A percentile compares a stretch with the other conserved stretches of the same genome.
Conservation (phyloP, 2,797 vertebrate genomes). For the Lycodopsis pacificus region DNA sequence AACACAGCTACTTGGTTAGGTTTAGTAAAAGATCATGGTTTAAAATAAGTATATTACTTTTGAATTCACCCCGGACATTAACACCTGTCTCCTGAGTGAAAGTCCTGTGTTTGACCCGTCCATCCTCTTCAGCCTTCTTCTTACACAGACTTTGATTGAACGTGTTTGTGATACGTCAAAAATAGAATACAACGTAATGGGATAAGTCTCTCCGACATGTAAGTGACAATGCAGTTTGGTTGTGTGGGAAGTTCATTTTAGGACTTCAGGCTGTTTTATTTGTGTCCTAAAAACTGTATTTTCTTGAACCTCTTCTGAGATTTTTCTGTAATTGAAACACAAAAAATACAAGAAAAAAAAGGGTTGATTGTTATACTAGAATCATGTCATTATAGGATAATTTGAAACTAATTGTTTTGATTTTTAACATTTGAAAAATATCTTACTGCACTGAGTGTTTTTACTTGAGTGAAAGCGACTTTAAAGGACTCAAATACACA, state of each 20-base stretch:
- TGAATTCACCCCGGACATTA: no score
- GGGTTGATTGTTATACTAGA: not conserved
- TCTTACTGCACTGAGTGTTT: not conserved
- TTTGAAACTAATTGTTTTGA: not conserved
- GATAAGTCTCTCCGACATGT: no score
- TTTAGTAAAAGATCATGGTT: not conserved
- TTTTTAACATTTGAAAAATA: no score
- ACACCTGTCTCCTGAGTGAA: not conserved
- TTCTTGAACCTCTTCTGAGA: not conserved
- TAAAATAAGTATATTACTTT: no score
- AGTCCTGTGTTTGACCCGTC: not conserved
- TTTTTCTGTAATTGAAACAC: not conserved
- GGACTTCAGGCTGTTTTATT: not conserved
- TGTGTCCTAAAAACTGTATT: not conserved
- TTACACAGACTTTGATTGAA: not conserved
- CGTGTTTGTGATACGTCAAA: not conserved
- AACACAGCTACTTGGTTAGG: not conserved
- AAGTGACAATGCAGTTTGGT: not conserved
- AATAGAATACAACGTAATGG: no score
- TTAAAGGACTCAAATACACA: not conserved
- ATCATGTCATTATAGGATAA: not conserved
- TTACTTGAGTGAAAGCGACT: not conserved
- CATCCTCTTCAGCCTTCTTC: not conserved
- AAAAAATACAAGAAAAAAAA: not conserved
- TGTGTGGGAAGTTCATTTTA: not conserved